Conservation (phyloP, 2,888 invertebrate species). For the Sepioteuthis lessoniana region DNA sequence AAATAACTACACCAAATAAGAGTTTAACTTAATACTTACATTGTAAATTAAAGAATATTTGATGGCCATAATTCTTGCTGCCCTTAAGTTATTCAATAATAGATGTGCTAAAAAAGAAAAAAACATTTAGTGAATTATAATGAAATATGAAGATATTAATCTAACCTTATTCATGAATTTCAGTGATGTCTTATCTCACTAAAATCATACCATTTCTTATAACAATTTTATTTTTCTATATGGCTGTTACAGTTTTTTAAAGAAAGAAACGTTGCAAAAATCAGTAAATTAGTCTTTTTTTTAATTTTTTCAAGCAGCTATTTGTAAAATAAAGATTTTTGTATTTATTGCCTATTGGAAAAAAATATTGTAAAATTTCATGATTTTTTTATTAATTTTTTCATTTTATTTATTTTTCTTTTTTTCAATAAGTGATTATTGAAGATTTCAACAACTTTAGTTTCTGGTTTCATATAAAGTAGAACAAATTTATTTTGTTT, state of each 20-base stretch:
- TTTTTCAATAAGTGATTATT: background rate
- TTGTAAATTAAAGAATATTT: no score
- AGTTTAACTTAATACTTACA: no score
- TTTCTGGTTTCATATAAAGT: background rate
- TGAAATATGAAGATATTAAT: background rate
- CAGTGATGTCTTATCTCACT: background rate
- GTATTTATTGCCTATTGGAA: background rate
- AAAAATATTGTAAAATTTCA: background rate
- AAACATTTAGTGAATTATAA: no score
- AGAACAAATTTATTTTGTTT: background rate
- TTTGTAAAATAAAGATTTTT: conserved; percentile 21
- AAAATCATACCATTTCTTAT: background rate
- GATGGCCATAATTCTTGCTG: no score
- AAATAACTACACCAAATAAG: no score
- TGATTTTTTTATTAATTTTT: no score
- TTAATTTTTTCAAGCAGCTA: background rate
- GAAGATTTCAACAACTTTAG: background rate
- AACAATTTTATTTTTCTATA: background rate
- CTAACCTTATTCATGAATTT: background rate
- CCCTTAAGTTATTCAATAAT: no score
- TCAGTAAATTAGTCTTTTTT: background rate
- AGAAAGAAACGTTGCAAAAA: background rate
- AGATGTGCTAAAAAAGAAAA: no score
- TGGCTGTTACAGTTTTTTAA: background rate
- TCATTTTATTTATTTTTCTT: no score